phyloP scores from a whole-genome alignment of 1,140 invertebrate species.

The Drosophila kanapiae region DNA sequence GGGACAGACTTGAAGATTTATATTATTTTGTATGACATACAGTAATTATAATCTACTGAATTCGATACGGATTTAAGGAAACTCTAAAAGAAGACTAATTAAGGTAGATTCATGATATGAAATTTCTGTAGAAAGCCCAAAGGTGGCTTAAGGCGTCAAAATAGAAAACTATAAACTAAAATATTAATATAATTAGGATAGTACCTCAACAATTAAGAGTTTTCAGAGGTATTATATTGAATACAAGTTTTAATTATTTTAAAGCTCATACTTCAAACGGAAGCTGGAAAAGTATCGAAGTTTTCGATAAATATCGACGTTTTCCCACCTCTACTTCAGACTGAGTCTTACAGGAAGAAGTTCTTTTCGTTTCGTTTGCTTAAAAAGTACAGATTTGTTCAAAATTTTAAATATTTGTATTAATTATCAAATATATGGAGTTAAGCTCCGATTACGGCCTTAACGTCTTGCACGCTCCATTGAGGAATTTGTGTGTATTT shows the following conservation, averaged over 20 bases:
- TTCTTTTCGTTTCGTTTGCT: background rate
- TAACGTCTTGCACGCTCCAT: slow-evolving; percentile 51
- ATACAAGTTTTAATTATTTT: too few relatives aligned
- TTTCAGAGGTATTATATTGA: background rate
- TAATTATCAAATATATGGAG: slow-evolving; percentile 62
- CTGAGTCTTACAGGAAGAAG: too few relatives aligned
- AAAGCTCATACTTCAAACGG: too few relatives aligned
- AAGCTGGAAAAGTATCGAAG: too few relatives aligned
- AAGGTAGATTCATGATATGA: too few relatives aligned
- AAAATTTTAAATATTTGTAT: slow-evolving; percentile 14
- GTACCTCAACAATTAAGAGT: background rate
- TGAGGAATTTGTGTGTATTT: slow-evolving; percentile 25
- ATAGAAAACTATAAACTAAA: background rate
- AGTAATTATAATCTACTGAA: background rate
- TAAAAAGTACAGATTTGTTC: too few relatives aligned
- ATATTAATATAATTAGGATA: background rate
- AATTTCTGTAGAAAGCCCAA: background rate
- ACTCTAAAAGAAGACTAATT: background rate
- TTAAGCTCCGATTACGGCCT: slow-evolving; percentile 41
- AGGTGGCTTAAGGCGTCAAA: background rate
- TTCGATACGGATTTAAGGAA: background rate
- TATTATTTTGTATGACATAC: too few relatives aligned
- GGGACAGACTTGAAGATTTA: background rate
- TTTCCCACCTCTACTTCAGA: too few relatives aligned
- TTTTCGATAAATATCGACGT: too few relatives aligned